These are phyloP conservation scores for Notechis scutatus DNA, from an alignment of 2,113 vertebrate species.

Conservation along the genomic window DNA sequence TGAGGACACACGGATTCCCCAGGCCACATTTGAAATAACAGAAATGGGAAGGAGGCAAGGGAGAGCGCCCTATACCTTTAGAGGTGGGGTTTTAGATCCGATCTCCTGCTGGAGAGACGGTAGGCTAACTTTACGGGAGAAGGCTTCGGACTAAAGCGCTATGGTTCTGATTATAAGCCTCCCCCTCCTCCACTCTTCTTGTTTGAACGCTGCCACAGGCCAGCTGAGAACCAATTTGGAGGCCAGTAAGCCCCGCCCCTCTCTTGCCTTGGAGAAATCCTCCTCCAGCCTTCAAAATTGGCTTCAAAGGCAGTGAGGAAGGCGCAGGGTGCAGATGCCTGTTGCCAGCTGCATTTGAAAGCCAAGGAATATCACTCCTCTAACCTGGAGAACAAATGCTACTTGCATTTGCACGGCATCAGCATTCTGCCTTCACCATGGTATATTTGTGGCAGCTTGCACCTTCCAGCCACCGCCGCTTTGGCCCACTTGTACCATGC, in stretches of 20 bases:
- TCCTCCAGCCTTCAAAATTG: neutral
- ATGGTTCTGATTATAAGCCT: neutral
- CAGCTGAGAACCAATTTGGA: neutral
- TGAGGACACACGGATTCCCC: no score
- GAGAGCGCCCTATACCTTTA: neutral
- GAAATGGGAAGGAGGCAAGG: neutral
- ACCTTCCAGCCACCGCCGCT: no score
- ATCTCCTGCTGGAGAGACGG: neutral
- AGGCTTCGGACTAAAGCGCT: neutral
- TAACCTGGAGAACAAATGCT: neutral
- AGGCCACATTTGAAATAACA: neutral
- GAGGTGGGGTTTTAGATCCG: neutral
- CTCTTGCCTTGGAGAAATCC: neutral
- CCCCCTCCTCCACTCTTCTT: neutral
- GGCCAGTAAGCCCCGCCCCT: neutral
- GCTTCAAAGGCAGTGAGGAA: neutral
- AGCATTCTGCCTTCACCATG: no score
- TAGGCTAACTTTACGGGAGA: no score
- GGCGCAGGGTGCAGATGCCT: neutral
- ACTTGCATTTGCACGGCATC: no score
- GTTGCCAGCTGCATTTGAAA: no score
- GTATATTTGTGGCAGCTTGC: no score
- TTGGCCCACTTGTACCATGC: no score
- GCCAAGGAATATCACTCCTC: neutral
- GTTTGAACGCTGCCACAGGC: neutral